Conservation (phyloP, 1,140 invertebrate genomes). For the Neomicropteryx cornuta region DNA sequence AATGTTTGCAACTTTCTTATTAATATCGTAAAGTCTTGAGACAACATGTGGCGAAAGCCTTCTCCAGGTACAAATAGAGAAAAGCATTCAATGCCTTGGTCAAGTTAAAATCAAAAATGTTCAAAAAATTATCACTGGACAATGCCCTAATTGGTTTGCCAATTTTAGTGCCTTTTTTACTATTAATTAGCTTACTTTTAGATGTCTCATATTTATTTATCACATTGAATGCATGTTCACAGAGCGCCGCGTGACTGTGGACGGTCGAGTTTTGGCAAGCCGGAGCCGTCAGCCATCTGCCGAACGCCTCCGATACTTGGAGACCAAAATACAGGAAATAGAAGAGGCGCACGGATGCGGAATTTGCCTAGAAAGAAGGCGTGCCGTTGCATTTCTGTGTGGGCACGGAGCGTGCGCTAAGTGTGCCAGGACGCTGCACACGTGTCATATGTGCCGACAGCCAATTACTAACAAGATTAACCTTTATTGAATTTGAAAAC, state of each 20-base stretch:
- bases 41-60: too few relatives aligned
- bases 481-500: conserved; percentile 49
- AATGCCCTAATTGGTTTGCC: too few relatives aligned
- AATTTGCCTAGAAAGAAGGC: conserved; percentile 67
- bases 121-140: too few relatives aligned
- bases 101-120: too few relatives aligned
- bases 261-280: conserved; percentile 35
- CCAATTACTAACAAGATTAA: conserved; percentile 83
- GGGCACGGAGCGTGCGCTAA: conserved; percentile 78
- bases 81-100: too few relatives aligned
- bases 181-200: too few relatives aligned
- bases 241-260: conserved; percentile 26
- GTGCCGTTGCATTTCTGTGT: conserved; percentile 80
- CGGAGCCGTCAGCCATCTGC: conserved; percentile 46
- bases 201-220: too few relatives aligned
- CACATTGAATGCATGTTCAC: too few relatives aligned
- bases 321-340: conserved; percentile 77
- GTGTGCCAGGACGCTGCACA: conserved; percentile 70
- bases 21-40: too few relatives aligned
- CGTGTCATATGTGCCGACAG: conserved; percentile 88
- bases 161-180: too few relatives aligned
- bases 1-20: too few relatives aligned
- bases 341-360: conserved; percentile 74
- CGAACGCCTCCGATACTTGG: conserved; percentile 62
- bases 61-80: too few relatives aligned